Base-by-base conservation (phyloP, 37 sponge, comb jelly and placozoan species). In the Haliclona indistincta region DNA sequence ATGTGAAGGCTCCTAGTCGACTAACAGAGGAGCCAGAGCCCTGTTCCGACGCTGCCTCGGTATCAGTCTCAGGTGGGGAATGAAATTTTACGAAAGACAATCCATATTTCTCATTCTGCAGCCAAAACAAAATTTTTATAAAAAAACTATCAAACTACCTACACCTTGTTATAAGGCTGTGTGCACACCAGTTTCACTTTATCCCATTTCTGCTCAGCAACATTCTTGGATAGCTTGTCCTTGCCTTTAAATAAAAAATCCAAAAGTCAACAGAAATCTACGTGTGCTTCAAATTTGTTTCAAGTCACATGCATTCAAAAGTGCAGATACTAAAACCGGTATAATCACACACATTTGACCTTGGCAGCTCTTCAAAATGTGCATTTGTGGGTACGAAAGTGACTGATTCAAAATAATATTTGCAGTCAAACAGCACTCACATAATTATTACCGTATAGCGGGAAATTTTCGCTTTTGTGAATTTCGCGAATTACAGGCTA, bases 81-180 rank as follows among this genome's bases (percentile, higher is more conserved):
- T 70, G 80, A 25, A 94, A 55, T 54, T 76, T 89, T 54, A 94
- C 64, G 47, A 94, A 94, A 0, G 92, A 86, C 29, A 94, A 61
- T 19, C 95, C 95, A 86, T 90, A 94, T 40, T 79, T 82, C 78
- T 85, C 95, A 26, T 52, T 83, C 95, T 94, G 63, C 7, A 39
- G 38, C 11, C 17, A 51, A 63, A 26, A 34, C 49, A 43, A 71
- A 44, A 32, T 29, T 10, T 36, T 33, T 42, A 49, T 6, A 17
- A 51, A 68, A 68, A 11, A 22, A 19, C 49, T 11, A n/a, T 13
- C 25, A 19, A 38, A 28, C 51, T 20, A 42, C 26, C 32, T 37
- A 39, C 30, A 84, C 94, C 91, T 86, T 88, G 74, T 96, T 96
- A 61, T 74, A 96, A 6, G 90, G 97, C 65, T 96, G 97, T 3